Evolutionary conservation across 1,140 invertebrate species (phyloP).

Genomic region (Drosophila dunni): DNA sequence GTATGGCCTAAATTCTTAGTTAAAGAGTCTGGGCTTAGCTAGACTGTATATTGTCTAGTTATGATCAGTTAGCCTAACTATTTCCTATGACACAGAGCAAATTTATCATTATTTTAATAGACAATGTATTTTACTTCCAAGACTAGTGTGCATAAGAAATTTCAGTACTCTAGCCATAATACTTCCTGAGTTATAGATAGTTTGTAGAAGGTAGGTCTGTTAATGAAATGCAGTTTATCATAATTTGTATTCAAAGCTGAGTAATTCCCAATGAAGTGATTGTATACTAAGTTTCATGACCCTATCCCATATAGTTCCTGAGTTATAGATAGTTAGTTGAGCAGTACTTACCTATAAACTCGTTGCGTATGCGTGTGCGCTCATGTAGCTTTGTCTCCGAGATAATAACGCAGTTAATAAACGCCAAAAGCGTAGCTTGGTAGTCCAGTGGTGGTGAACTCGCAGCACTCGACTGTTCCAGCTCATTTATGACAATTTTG

Average conservation of each 20-base stretch:
- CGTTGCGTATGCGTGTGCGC: slow-evolving; percentile 94
- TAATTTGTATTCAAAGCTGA: no score
- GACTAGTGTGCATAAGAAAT: neutral
- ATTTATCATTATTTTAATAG: no score
- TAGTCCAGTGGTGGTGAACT: slow-evolving; percentile 88
- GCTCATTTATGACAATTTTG: slow-evolving; percentile 93
- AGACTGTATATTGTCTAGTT: no score
- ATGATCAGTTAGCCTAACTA: no score
- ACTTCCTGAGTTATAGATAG: slow-evolving; percentile 3
- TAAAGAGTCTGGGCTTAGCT: no score
- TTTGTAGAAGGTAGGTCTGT: neutral
- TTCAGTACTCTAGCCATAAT: neutral
- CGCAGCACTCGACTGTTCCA: slow-evolving; percentile 89
- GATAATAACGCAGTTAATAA: slow-evolving; percentile 98
- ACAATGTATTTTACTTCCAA: no score
- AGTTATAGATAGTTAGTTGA: neutral
- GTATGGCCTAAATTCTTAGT: no score
- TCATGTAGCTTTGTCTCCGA: slow-evolving; percentile 94
- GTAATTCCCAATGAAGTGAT: neutral
- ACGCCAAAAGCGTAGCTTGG: slow-evolving; percentile 95
- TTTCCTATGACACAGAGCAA: no score
- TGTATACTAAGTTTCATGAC: neutral
- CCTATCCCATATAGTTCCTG: no score
- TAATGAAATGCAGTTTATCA: no score
- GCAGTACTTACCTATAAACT: slow-evolving; percentile 93